Conservation (phyloP, 2,888 invertebrate genomes). For the Chesias legatella region DNA sequence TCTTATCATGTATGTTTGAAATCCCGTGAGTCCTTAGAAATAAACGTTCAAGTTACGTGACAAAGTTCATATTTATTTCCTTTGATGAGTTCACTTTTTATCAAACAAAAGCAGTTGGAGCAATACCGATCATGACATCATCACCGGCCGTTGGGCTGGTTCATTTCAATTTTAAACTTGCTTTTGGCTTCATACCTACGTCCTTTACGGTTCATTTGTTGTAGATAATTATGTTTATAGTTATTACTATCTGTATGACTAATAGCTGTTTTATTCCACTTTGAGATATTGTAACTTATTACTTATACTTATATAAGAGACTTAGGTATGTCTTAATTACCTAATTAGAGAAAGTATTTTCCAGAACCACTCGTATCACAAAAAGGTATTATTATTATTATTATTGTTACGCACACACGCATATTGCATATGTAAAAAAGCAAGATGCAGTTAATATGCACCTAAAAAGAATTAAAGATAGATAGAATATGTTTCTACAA, state of each 20-base stretch:
- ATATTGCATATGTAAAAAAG: no score
- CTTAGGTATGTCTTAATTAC: no score
- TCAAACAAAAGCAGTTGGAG: conserved; percentile 15
- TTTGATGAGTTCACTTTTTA: conserved; percentile 18
- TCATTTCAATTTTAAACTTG: conserved; percentile 23
- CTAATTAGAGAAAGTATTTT: no score
- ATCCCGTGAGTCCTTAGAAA: conserved; percentile 3
- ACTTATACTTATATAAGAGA: no score
- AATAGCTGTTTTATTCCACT: no score
- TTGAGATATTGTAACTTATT: conserved; percentile 1
- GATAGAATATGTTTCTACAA: neutral
- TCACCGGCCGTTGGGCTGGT: conserved; percentile 26
- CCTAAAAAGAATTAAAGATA: no score
- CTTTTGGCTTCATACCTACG: conserved; percentile 16
- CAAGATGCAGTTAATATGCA: no score
- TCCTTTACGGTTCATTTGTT: conserved; percentile 20
- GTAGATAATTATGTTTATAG: no score
- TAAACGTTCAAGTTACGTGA: conserved; percentile 8
- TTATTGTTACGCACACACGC: no score
- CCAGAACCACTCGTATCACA: no score
- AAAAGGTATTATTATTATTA: no score
- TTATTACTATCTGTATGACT: conserved; percentile 21
- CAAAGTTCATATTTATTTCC: conserved; percentile 11
- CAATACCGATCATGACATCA: conserved; percentile 37
- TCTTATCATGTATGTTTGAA: neutral